phyloP scores from a whole-genome alignment of 2,113 vertebrate genomes.

The Thinocorus orbignyianus region DNA sequence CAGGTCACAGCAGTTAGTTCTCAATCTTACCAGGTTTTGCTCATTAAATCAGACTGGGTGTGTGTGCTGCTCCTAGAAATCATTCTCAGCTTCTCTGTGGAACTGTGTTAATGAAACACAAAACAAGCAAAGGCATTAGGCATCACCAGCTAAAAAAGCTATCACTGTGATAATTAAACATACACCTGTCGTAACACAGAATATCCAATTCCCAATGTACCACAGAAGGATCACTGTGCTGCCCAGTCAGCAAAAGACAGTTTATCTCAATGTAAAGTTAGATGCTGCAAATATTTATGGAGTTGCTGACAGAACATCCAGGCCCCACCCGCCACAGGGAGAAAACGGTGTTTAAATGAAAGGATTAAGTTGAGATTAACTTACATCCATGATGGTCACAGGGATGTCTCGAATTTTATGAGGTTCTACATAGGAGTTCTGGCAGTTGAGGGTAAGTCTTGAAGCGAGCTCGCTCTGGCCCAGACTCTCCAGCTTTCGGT shows the following conservation, averaged over 20 bases:
- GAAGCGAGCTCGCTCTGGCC: conserved; percentile 95
- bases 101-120: neutral
- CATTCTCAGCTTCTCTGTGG: neutral
- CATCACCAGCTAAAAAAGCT: neutral
- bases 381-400: conserved; percentile 96
- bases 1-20: neutral
- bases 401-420: conserved; percentile 96
- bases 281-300: neutral
- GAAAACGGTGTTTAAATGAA: neutral
- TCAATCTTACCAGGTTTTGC: neutral
- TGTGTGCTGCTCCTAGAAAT: neutral
- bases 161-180: fast-evolving
- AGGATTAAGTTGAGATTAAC: conserved; percentile 12
- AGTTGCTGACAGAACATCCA: neutral
- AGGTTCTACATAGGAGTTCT: conserved; percentile 98
- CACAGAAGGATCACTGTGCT: neutral
- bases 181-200: neutral
- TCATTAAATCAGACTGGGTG: neutral
- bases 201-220: neutral
- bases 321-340: neutral
- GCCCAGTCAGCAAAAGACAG: neutral
- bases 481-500: conserved; percentile 88
- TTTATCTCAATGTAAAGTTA: neutral
- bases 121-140: neutral
- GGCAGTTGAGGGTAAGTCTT: conserved; percentile 95